Conservation (phyloP, 2,113 vertebrate species). For the Lagopus leucura region DNA sequence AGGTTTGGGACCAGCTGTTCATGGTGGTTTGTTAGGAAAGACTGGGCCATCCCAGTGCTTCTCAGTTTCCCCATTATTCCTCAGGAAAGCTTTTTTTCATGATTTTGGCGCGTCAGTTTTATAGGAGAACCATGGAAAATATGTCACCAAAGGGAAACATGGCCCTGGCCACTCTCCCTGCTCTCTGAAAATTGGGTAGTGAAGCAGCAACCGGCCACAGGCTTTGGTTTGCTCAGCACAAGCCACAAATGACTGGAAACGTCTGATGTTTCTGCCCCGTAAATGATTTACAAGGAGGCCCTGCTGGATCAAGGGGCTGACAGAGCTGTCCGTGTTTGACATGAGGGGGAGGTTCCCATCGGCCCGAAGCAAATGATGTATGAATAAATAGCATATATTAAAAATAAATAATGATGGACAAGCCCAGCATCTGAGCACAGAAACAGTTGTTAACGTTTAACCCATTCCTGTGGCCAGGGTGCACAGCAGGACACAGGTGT, state of each 20-base stretch:
- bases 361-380: background rate
- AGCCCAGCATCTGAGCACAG: background rate
- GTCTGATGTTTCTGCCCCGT: background rate
- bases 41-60: background rate
- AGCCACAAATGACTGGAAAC: background rate
- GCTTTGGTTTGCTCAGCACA: background rate
- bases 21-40: background rate
- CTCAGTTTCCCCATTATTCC: constrained; percentile 42
- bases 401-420: background rate
- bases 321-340: fast-evolving
- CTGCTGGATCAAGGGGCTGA: background rate
- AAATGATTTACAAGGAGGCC: background rate
- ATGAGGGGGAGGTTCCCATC: background rate
- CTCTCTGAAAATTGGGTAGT: background rate
- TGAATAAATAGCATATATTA: background rate
- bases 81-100: constrained; percentile 25
- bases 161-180: background rate
- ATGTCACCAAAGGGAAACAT: constrained; percentile 38
- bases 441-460: constrained; percentile 60
- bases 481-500: background rate
- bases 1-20: background rate
- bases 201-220: background rate
- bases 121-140: constrained; percentile 53
- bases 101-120: background rate
- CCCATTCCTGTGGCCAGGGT: background rate